Conservation (phyloP, 2,113 vertebrate species). For the Paraplagusia blochii region DNA sequence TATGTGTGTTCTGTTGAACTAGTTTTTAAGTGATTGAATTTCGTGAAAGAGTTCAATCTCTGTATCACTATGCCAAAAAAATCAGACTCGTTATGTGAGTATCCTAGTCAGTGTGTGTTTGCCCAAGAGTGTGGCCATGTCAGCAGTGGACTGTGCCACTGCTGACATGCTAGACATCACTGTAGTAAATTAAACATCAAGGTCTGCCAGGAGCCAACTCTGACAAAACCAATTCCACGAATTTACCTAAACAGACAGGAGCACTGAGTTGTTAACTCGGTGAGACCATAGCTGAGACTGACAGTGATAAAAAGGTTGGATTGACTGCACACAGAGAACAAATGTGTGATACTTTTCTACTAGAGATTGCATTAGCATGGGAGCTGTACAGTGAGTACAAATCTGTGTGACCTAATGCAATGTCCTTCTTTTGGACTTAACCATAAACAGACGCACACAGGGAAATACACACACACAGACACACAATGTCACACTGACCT, state of each 20-base stretch:
- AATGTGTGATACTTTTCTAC: conserved; percentile 1
- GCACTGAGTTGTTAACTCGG: conserved; percentile 36
- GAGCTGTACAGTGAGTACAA: conserved; percentile 4
- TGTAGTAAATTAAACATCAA: conserved; percentile 67
- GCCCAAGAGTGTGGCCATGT: conserved; percentile 29
- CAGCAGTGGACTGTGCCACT: conserved; percentile 37
- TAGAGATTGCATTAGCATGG: conserved; percentile 23
- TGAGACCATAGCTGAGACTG: conserved; percentile 40
- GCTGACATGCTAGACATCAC: conserved; percentile 58
- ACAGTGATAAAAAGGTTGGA: conserved; percentile 31
- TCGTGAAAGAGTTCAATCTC: too few species aligned
- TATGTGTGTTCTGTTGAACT: too few species aligned
- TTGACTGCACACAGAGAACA: conserved; percentile 45
- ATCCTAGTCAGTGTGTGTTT: conserved; percentile 21
- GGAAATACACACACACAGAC: conserved; percentile 9
- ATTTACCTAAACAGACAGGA: conserved; percentile 42
- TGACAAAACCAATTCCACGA: conserved; percentile 46
- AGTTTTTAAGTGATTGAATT: too few species aligned
- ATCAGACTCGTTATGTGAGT: not conserved
- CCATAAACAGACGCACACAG: not conserved
- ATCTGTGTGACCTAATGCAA: not conserved
- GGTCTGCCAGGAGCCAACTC: conserved; percentile 45
- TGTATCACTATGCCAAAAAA: not conserved
- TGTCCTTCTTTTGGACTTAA: not conserved
- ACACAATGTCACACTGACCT: conserved; percentile 75